phyloP scores from a whole-genome alignment of 2,888 invertebrate species.

The Hirudinaria manillensis region DNA sequence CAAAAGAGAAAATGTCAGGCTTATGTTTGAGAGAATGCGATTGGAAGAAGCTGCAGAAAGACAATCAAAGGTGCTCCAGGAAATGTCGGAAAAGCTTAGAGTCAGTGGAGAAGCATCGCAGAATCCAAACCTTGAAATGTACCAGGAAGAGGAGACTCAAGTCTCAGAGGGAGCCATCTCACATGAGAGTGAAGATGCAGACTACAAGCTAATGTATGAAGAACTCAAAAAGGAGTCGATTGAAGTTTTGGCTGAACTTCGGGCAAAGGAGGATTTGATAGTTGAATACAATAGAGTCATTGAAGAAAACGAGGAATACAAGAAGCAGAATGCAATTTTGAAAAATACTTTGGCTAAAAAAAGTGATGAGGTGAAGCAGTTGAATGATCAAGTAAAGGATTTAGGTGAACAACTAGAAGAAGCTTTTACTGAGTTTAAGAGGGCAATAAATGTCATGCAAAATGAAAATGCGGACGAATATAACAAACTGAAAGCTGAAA shows the following conservation, averaged over 20 bases:
- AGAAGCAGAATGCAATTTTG: slow-evolving; percentile 10
- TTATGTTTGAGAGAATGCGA: slow-evolving; percentile 21
- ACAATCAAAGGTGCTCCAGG: slow-evolving; percentile 24
- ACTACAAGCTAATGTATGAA: slow-evolving; percentile 16
- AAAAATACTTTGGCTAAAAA: slow-evolving; percentile 23
- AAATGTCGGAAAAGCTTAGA: slow-evolving; percentile 23
- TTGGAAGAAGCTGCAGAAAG: slow-evolving; percentile 27
- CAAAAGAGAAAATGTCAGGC: slow-evolving; percentile 29
- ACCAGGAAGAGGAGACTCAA: no score
- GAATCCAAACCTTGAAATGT: background rate
- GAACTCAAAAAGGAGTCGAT: slow-evolving; percentile 24
- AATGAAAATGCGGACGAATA: background rate
- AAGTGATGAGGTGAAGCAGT: slow-evolving; percentile 20
- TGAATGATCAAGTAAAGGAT: slow-evolving; percentile 9
- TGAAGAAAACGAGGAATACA: slow-evolving; percentile 24
- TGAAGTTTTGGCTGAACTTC: slow-evolving; percentile 2
- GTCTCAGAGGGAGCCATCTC: background rate
- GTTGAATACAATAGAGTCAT: slow-evolving; percentile 10
- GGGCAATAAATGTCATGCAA: background rate
- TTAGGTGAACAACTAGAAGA: slow-evolving; percentile 19
- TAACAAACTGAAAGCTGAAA: background rate
- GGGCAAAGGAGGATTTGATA: slow-evolving; percentile 5
- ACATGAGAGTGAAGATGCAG: slow-evolving; percentile 9
- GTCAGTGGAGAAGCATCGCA: background rate
- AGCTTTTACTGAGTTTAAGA: slow-evolving; percentile 25